Evolutionary conservation across 2,888 invertebrate species (phyloP), one percentile per base, ranked within the genome.

Genomic region (Mesorhabditis sp.): DNA sequence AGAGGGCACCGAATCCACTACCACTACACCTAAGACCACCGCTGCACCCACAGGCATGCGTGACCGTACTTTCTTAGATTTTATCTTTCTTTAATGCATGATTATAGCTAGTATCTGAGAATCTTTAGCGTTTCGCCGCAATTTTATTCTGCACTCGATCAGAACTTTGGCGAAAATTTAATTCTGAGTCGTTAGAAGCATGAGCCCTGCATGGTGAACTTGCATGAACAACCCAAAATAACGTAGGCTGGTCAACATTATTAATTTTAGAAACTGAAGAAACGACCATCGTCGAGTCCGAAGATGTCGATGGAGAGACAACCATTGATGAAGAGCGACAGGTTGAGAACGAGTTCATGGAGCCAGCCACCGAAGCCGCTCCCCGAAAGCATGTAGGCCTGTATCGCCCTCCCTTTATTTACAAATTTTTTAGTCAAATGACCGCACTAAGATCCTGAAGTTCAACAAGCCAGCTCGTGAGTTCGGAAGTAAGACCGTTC

Each of bases 21-120:
- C 72, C n/a, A 66, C 72, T 50, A 67, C 65, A 45, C 68, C 61
- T 2, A 50, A 67, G 5, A 70, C 72, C 58, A n/a, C 7, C n/a
- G n/a, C 10, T 50, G 58, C 7, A 50, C 58, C 7, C 7, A 50
- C 58, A 50, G 58, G 58, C 58, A 50, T 50, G 58, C 58, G 28
- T 28, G 28, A 28, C 28, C 28, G 28, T 28, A 28, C 28, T 28
- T 28, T 28, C 28, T 28, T 28, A 28, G 28, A 28, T 28, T 28
- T 28, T 28, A 28, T 28, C 28, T 28, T 28, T 28, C 28, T 28
- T 28, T 28, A 28, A 28, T 28, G 28, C 28, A 28, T 28, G 28
- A 28, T 28, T 28, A 28, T 28, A 28, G 28, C 28, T 28, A 28
- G 28, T 28, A 28, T 28, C 28, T 28, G 1, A 28, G 28, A 28